Base-by-base conservation (phyloP, 2,888 invertebrate species). In the Drosophila sordidula region DNA sequence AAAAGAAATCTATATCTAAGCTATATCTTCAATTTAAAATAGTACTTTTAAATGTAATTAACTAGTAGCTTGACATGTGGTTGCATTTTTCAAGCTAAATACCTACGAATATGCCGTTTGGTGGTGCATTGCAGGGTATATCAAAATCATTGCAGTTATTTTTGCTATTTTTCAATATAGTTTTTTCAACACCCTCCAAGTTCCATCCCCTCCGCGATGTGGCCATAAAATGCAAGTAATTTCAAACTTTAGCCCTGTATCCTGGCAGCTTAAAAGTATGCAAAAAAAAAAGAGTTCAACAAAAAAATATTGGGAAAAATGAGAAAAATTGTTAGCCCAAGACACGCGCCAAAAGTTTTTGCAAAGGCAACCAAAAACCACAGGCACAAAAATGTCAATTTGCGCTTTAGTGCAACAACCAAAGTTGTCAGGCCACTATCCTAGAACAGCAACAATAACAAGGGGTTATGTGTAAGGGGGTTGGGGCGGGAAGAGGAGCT, bases 341-440 rank as follows among this genome's bases (percentile, higher is more conserved):
- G 78, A 84, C 78, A 80, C 78, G 83, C 75, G 75, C 73, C 68
- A 80, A 74, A 81, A 74, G 80, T 78, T 82, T 75, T 47, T 70
- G 64, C 51, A 36, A 41, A 63, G 56, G 46, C 59, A 59, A 57
- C 55, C 47, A 47, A 75, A 76, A 72, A 80, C 80, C 78, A 62
- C 80, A 78, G 83, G 83, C 87, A 86, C 80, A 84, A 84, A 84
- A 84, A 86, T 84, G 83, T 86, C 83, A 84, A 84, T 84, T 84
- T 86, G 78, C 87, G 84, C 83, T 86, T 86, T 70, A 65, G 65
- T 70, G 74, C 69, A 62, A 68, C 69, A 77, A 65, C 59, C 69
- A 75, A 77, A 79, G 77, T 76, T 73, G 70, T 64, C 67, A 64
- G 22, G 12, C 32, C 6, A 8, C 29, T 47, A 22, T 39, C 38